Evolutionary conservation across 2,888 invertebrate genomes (phyloP).

Genomic region (Conchocele bisecta): DNA sequence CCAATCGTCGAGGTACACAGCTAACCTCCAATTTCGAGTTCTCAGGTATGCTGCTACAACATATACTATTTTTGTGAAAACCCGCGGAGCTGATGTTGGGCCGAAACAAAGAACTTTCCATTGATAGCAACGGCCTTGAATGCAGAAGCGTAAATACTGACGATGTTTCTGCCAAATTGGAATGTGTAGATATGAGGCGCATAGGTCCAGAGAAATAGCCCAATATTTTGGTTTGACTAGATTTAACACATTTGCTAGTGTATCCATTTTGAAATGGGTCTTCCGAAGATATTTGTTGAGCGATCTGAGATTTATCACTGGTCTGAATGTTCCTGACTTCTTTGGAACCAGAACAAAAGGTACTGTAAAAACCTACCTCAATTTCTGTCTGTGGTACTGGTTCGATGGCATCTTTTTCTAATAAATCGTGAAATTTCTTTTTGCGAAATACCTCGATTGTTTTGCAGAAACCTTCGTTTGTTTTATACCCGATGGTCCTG

Average conservation of each 20-base stretch:
- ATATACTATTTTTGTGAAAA: conserved; percentile 38
- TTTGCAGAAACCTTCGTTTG: too few species aligned
- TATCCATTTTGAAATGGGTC: conserved; percentile 50
- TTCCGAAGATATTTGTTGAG: conserved; percentile 40
- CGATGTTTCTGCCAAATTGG: conserved; percentile 24
- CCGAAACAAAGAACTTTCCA: conserved; percentile 21
- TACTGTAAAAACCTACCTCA: conserved; percentile 44
- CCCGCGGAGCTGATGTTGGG: conserved; percentile 18
- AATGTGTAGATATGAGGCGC: conserved; percentile 33
- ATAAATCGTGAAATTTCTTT: too few species aligned
- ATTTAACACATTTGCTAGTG: conserved; percentile 28
- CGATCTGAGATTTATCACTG: conserved; percentile 47
- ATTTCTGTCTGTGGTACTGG: conserved; percentile 7
- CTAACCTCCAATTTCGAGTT: conserved; percentile 13
- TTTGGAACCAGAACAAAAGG: conserved; percentile 38
- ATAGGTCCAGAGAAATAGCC: conserved; percentile 33
- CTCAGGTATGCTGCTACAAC: conserved; percentile 36
- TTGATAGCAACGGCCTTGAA: conserved; percentile 8
- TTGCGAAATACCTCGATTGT: too few species aligned
- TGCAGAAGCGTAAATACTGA: conserved; percentile 10
- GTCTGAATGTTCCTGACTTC: conserved; percentile 32
- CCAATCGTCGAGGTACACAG: conserved; percentile 55
- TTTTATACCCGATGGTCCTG: too few species aligned
- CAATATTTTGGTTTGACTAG: conserved; percentile 30
- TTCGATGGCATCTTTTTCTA: conserved; percentile 32